These are phyloP conservation scores for Ectemnius continuus DNA, from an alignment of 2,888 invertebrate species.

Conservation along the genomic window DNA sequence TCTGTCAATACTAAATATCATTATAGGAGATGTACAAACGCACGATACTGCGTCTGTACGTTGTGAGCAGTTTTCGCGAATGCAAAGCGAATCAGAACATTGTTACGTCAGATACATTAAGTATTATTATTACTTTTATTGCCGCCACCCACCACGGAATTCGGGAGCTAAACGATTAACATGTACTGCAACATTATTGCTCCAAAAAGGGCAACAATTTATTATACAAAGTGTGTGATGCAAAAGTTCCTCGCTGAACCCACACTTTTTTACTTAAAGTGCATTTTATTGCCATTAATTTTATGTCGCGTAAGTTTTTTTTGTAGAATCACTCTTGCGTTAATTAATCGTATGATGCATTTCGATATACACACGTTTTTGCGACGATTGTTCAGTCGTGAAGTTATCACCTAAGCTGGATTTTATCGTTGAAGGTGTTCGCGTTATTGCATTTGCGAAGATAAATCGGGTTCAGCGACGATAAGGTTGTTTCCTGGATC, in stretches of 20 bases:
- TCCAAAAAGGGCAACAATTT: constrained; percentile 30
- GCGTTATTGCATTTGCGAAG: constrained; percentile 22
- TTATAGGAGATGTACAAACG: constrained; percentile 37
- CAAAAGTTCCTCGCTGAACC: constrained; percentile 55
- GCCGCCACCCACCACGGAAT: constrained; percentile 32
- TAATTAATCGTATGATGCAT: not conserved
- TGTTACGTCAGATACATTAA: constrained; percentile 63
- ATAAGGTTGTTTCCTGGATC: constrained; percentile 32
- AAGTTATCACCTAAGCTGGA: constrained; percentile 14
- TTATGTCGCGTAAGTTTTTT: not conserved
- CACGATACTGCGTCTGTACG: constrained; percentile 37
- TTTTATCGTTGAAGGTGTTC: constrained; percentile 18
- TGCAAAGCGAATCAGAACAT: constrained; percentile 40
- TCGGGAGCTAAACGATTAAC: constrained; percentile 62
- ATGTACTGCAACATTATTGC: constrained; percentile 58
- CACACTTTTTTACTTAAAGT: constrained; percentile 32
- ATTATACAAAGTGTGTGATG: constrained; percentile 21
- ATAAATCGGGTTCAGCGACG: constrained; percentile 48
- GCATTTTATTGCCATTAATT: constrained; percentile 14
- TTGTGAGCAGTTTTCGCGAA: constrained; percentile 48
- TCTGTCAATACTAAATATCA: constrained; percentile 58
- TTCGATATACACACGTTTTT: constrained; percentile 34
- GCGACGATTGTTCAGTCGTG: constrained; percentile 6
- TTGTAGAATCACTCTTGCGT: not conserved
- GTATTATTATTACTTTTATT: constrained; percentile 66